Percentiles rank a stretch among this genome's conserved stretches.
Evolutionary conservation across 2,113 vertebrate genomes (phyloP).

Genomic region (Narcine bancroftii): DNA sequence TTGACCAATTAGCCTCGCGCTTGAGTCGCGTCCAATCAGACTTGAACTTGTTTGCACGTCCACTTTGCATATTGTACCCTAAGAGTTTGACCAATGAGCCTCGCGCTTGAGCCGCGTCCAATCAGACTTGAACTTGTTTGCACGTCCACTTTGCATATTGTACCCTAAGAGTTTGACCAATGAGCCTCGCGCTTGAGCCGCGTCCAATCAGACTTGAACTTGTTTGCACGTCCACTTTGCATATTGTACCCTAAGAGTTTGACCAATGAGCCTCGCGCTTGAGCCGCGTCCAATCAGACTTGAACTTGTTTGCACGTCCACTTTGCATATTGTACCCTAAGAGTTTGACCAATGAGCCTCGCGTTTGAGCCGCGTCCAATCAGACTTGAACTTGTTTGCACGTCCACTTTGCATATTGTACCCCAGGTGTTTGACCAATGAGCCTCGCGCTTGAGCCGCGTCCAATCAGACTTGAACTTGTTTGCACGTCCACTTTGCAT

Average conservation of each 20-base stretch:
- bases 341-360: neutral
- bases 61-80: slow-evolving; percentile 3
- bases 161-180: slow-evolving; percentile 6
- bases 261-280: neutral
- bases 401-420: neutral
- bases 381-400: neutral
- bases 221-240: neutral
- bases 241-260: neutral
- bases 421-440: slow-evolving; percentile 9
- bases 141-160: neutral
- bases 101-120: neutral
- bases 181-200: neutral
- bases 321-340: slow-evolving; percentile 3
- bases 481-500: neutral
- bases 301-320: slow-evolving; percentile 7
- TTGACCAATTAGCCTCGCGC: neutral
- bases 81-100: neutral
- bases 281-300: slow-evolving; percentile 1
- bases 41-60: slow-evolving; percentile 5
- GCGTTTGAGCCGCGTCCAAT: slow-evolving; percentile 9
- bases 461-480: slow-evolving; percentile 20
- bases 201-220: slow-evolving; percentile 22
- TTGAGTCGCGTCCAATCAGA: slow-evolving; percentile 13
- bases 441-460: neutral
- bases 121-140: slow-evolving; percentile 11